Percentiles rank a stretch among this genome's conserved stretches.
These are phyloP conservation scores for Euphydryas editha DNA, from an alignment of 2,888 invertebrate genomes.

Conservation along the genomic window DNA sequence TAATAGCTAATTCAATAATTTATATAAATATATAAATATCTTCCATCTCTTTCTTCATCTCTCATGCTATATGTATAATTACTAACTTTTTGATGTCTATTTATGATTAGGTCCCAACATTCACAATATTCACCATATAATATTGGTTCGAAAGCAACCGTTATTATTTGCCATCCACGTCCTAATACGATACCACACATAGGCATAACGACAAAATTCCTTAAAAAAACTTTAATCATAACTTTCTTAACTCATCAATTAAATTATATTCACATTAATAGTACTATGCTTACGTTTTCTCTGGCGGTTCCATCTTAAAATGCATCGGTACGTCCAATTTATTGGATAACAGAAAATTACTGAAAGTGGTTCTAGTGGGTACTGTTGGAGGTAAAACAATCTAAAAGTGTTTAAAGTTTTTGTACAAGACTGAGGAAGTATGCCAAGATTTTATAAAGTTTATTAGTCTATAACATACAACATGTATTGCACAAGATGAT, in stretches of 20 bases:
- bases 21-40: neutral
- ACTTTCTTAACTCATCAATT: neutral
- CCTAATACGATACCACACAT: constrained; percentile 74
- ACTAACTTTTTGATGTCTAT: constrained; percentile 67
- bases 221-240: constrained; percentile 35
- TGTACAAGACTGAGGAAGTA: neutral
- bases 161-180: constrained; percentile 75
- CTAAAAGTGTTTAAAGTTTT: constrained; percentile 45
- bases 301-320: constrained; percentile 68
- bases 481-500: neutral
- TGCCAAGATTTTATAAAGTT: neutral
- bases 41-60: no score
- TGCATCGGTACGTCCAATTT: constrained; percentile 70
- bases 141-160: constrained; percentile 73
- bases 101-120: constrained; percentile 72
- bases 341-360: constrained; percentile 74
- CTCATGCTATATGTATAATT: neutral
- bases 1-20: neutral
- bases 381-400: constrained; percentile 76
- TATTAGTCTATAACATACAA: neutral
- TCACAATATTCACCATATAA: constrained; percentile 69
- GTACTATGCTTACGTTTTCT: constrained; percentile 58
- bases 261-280: neutral
- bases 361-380: constrained; percentile 67
- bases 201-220: constrained; percentile 72